A percentile compares a stretch with the other conserved stretches of the same genome.
phyloP scores from a whole-genome alignment of 2,888 invertebrate genomes.

The Tricholauxania praeusta region DNA sequence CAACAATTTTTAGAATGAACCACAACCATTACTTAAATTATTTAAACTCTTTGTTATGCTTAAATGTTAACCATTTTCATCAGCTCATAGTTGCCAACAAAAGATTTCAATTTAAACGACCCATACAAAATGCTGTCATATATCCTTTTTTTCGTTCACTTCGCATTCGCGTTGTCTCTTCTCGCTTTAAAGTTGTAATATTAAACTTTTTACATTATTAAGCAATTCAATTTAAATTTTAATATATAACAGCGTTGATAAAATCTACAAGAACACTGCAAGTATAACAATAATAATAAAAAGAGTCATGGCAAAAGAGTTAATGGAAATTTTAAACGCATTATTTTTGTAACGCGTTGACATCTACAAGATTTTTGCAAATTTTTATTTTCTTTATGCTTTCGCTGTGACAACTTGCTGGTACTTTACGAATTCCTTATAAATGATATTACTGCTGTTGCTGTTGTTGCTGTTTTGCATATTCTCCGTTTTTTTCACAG shows the following conservation, averaged over 20 bases:
- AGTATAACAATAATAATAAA: no score
- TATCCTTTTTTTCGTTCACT: no score
- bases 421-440: not conserved
- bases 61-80: no score
- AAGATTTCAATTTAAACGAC: no score
- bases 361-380: slow-evolving; percentile 6
- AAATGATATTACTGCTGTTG: not conserved
- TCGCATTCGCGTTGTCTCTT: no score
- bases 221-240: slow-evolving; percentile 13
- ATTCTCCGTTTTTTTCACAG: not conserved
- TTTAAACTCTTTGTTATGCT: no score
- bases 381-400: not conserved
- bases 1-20: no score
- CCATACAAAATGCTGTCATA: no score
- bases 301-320: slow-evolving; percentile 5
- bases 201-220: slow-evolving; percentile 15
- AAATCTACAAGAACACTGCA: no score
- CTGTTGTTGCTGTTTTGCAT: not conserved
- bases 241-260: no score
- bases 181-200: not conserved
- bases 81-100: no score
- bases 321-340: slow-evolving; percentile 29
- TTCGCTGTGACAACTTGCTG: not conserved
- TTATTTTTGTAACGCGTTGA: slow-evolving; percentile 12
- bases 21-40: no score